A percentile compares a stretch with the other conserved stretches of the same genome.
phyloP scores from a whole-genome alignment of 2,888 invertebrate genomes.

The Netelia inedita region DNA sequence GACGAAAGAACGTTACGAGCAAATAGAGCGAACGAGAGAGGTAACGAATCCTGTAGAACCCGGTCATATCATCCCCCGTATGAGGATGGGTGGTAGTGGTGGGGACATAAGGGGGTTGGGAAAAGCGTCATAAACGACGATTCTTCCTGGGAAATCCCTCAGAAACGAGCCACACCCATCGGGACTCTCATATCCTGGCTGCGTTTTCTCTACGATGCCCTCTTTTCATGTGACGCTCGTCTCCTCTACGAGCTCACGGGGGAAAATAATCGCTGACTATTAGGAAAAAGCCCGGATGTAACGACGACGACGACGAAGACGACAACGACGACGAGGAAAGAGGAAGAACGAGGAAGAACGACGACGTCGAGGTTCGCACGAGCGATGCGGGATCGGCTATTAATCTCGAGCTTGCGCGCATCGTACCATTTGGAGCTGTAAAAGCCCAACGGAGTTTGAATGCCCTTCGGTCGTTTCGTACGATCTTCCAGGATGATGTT shows the following conservation, averaged over 20 bases:
- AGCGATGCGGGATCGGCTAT: constrained; percentile 70
- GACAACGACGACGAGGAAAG: background rate
- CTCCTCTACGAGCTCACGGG: constrained; percentile 24
- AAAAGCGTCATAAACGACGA: constrained; percentile 13
- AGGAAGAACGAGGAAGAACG: constrained; percentile 3
- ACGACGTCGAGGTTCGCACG: constrained; percentile 59
- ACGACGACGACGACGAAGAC: constrained; percentile 59
- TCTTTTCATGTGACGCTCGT: constrained; percentile 10
- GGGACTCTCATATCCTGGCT: constrained; percentile 48
- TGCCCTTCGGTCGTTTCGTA: constrained; percentile 17
- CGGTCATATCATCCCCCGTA: background rate
- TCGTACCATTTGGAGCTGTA: constrained; percentile 27
- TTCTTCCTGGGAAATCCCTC: constrained; percentile 23
- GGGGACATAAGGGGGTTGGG: constrained; percentile 35
- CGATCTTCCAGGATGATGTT: constrained; percentile 33
- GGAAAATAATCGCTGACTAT: constrained; percentile 72
- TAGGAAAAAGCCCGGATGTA: constrained; percentile 69
- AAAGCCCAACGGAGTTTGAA: constrained; percentile 29
- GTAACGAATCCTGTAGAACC: background rate
- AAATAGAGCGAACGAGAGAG: constrained; percentile 32
- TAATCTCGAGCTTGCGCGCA: constrained; percentile 64
- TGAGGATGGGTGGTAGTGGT: background rate
- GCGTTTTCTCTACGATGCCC: background rate
- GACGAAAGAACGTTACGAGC: constrained; percentile 60
- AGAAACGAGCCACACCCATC: constrained; percentile 19